Base-by-base conservation (phyloP, 2,888 invertebrate genomes). In the Ophioninae sp. region DNA sequence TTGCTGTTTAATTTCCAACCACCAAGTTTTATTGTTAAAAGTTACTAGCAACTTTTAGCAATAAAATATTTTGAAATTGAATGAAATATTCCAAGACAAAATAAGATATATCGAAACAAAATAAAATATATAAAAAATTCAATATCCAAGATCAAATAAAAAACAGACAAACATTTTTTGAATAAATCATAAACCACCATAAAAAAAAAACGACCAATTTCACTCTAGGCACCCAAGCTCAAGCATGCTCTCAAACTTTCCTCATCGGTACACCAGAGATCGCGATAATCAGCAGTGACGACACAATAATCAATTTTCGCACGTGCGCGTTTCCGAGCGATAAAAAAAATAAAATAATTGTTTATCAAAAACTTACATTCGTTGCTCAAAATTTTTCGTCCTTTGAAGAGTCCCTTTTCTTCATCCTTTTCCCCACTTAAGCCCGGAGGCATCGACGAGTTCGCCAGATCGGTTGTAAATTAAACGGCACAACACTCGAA, bases 251-350 rank as follows among this genome's bases (percentile, higher is more conserved):
- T 5, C 23, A 68, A 50, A 21, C 44, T 68, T 0, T 6, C 21
- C 23, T 21, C 21, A 44, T 70, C 39, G 7, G 20, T 70, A 7
- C 20, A 10, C 39, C 50, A 50, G 50, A 50, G 50, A 50, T 13
- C 44, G 65, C 39, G 20, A 39, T n/a, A 50, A 13, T n/a, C 39
- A 61, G 72, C 10, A 10, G 17, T 41, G 17, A n/a, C 61, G 39
- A 17, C 61, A 72, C 61, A 6, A 21, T 13, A 59, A 56, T 23
- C 10, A 61, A 61, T 50, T 41, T 72, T 61, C 17, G 61, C 72
- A 61, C 72, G 61, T 72, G 72, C 23, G 41, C 59, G 30, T 2
- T 37, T 10, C 13, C 6, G 17, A 50, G 3, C 50, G 50, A 50
- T 13, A 2, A 17, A 3, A 17, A 3, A 21, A 20, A 59, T 3